Evolutionary conservation across 1,140 invertebrate species (phyloP).

Genomic region (Sinonovacula constricta): DNA sequence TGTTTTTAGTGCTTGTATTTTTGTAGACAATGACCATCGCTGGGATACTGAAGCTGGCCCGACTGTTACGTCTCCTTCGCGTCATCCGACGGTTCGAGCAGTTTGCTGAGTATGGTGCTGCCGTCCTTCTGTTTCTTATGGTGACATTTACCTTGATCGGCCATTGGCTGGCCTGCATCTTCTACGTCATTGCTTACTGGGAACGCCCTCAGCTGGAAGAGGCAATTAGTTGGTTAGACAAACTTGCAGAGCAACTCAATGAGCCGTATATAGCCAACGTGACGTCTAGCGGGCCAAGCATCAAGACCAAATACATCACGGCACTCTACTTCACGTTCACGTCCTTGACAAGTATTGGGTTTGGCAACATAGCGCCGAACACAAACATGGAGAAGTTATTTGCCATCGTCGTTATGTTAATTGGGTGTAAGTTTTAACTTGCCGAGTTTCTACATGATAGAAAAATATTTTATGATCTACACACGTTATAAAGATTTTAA

Average conservation of each 20-base stretch:
- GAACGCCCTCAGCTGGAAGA: conserved; percentile 79
- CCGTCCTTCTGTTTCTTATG: conserved; percentile 97
- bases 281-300: conserved; percentile 73
- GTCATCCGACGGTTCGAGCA: conserved; percentile 98
- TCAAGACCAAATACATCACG: no score
- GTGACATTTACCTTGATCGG: conserved; percentile 96
- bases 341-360: no score
- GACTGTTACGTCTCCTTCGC: conserved; percentile 94
- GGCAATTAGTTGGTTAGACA: conserved; percentile 89
- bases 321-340: no score
- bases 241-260: conserved; percentile 83
- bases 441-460: no score
- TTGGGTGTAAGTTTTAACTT: conserved; percentile 80
- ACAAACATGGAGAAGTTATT: conserved; percentile 91
- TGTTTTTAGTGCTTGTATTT: background rate
- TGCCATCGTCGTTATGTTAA: conserved; percentile 81
- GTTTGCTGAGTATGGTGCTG: conserved; percentile 99
- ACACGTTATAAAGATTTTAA: no score
- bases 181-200: no score
- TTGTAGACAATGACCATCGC: conserved; percentile 97
- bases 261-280: conserved; percentile 74
- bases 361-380: conserved; percentile 98
- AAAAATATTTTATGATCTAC: no score
- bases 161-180: no score
- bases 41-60: conserved; percentile 96